A percentile compares a stretch with the other conserved stretches of the same genome.
Evolutionary conservation across 2,797 vertebrate species (phyloP).

Genomic region (Tragelaphus oryx): DNA sequence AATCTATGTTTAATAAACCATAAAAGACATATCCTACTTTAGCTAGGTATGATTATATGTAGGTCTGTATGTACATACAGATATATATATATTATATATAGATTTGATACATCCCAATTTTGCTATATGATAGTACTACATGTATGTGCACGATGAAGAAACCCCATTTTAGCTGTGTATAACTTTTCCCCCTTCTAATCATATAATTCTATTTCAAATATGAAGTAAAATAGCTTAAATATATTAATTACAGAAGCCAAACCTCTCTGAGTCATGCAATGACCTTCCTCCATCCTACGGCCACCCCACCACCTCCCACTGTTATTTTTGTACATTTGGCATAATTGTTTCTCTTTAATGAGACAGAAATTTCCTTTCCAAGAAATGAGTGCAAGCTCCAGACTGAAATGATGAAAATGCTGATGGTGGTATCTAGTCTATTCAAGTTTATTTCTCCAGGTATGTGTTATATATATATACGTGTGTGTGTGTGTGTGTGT

Average conservation of each 20-base stretch:
- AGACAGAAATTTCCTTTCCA: conserved; percentile 64
- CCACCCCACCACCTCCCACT: background rate
- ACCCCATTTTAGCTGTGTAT: background rate
- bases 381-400: conserved; percentile 8
- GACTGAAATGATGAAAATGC: background rate
- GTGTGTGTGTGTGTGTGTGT: too few relatives aligned
- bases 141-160: background rate
- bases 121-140: background rate
- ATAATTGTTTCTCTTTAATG: conserved; percentile 44
- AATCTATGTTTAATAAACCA: background rate
- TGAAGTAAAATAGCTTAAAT: conserved; percentile 44
- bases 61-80: background rate
- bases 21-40: background rate
- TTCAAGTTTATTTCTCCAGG: background rate
- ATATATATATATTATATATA: background rate
- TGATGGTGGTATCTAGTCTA: background rate
- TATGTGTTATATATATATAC: background rate
- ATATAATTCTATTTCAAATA: conserved; percentile 44
- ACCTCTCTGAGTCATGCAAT: conserved; percentile 48
- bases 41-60: background rate
- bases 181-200: background rate
- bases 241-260: conserved; percentile 56
- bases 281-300: conserved; percentile 16
- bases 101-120: background rate
- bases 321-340: conserved; percentile 55